phyloP scores from a whole-genome alignment of 2,113 vertebrate species.

The Notothenia coriiceps region DNA sequence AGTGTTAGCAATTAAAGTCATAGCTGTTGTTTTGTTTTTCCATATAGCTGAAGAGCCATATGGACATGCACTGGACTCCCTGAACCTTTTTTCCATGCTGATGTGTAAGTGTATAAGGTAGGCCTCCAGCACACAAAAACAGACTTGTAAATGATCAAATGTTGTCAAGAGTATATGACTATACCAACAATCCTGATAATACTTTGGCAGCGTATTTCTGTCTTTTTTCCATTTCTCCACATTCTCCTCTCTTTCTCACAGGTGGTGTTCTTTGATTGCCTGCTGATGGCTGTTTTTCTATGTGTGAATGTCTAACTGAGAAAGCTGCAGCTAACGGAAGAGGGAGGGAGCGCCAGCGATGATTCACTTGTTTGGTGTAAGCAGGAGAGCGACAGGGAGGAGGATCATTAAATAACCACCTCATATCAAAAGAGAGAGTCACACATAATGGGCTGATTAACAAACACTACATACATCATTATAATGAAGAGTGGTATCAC shows the following conservation, averaged over 20 bases:
- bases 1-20: no score
- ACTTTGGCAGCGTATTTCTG: background rate
- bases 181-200: no score
- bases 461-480: background rate
- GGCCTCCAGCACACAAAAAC: background rate
- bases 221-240: slow-evolving; percentile 7
- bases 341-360: slow-evolving; percentile 57
- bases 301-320: slow-evolving; percentile 41
- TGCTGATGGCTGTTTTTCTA: slow-evolving; percentile 31
- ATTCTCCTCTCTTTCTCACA: slow-evolving; percentile 29
- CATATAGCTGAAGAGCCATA: no score
- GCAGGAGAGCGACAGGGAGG: slow-evolving; percentile 34
- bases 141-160: no score
- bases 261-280: slow-evolving; percentile 45
- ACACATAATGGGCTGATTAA: slow-evolving; percentile 15
- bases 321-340: slow-evolving; percentile 52
- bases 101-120: background rate
- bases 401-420: slow-evolving; percentile 25
- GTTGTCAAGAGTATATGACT: no score
- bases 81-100: background rate
- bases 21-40: no score
- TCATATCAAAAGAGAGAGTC: slow-evolving; percentile 19
- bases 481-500: background rate
- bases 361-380: slow-evolving; percentile 67
- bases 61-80: background rate